Evolutionary conservation across 2,797 vertebrate genomes (phyloP), one percentile per base, ranked within the genome.

Genomic region (Leptoclinus maculatus): DNA sequence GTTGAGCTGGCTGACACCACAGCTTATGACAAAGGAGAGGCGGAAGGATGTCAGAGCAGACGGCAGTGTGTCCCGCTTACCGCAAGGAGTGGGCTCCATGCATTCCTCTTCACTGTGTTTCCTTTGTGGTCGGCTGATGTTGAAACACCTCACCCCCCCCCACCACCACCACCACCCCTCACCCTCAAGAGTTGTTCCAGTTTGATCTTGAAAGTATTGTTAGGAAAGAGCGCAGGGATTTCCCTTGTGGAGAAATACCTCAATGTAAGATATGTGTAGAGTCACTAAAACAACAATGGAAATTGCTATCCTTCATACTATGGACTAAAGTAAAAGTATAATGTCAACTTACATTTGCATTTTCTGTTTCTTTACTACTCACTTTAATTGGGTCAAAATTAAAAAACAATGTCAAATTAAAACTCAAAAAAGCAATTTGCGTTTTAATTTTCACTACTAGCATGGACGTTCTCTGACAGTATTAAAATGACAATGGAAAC

Each of bases 21-120:
- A 86, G 75, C 78, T 80, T 73, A 88, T 85, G 86, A 92, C 87
- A 91, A 88, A 93, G 78, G 83, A 79, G 83, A 86, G 80, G 87
- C 13, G 11, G 78, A 59, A 68, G 78, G 88, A 89, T 89, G 87
- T 92, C 70, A 84, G 86, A 74, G 75, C 74, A 83, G 79, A 79
- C 78, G 74, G 85, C 84, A 85, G 85, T 72, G 65, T 70, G 74
- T 78, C 87, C 78, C 59, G 71, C 51, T 92, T 79, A 88, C 83
- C 64, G 34, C 83, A 85, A 85, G 74, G 80, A 89, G 89, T 84
- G 83, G 89, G 87, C 83, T 79, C 43, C 64, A 62, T 69, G 71
- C 82, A 84, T 90, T 88, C 79, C 62, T 82, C 84, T 78, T 80
- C 74, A 59, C 76, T 80, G 78, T 76, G 66, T 78, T 87, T 87